Evolutionary conservation across 2,797 vertebrate genomes (phyloP), one percentile per base, ranked within the genome.

Genomic region (Chelidonichthys spinosus): DNA sequence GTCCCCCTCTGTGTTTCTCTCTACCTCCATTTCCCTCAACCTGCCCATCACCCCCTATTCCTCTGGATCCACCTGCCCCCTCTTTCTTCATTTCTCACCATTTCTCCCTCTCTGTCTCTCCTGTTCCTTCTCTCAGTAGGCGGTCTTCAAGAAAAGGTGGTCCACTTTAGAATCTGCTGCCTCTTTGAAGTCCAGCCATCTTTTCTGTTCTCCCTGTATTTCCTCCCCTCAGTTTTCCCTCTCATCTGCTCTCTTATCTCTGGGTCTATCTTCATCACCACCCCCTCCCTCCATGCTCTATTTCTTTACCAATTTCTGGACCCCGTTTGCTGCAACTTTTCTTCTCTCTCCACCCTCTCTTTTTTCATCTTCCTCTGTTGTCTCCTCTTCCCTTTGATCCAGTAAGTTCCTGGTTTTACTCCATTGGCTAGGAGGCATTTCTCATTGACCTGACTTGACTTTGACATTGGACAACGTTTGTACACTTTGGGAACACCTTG

Each of bases 141-240:
- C 7, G 76, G 85, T 70, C 78, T 79, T 71, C 63, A 52, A 63
- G 71, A 86, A 84, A 85, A 82, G 80, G 42, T 68, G 85, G 81
- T 85, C 76, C 80, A 83, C 87, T 86, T 90, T 82, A 82, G 55
- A 83, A 62, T 72, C 32, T 3, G 67, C 58, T 44, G 63, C 59
- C 62, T 72, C 84, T 91, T 91, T 92, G 91, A 92, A 91, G 91
- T 89, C 15, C 40, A 53, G 75, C 82, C 82, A 74, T 78, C 73
- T 61, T 56, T 61, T 73, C 70, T 71, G 62, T 66, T 73, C 59
- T 47, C 18, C 2, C 14, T 61, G 17, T 17, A 50, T 60, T 54
- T 58, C 63, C 60, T 66, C 42, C 68, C 50, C 46, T 82, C 53
- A 46, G 56, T 69, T 61, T 69, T n/a, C 66, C 11, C n/a, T 58